These are phyloP conservation scores for Euproctis similis DNA, from an alignment of 2,888 invertebrate species.

Conservation along the genomic window DNA sequence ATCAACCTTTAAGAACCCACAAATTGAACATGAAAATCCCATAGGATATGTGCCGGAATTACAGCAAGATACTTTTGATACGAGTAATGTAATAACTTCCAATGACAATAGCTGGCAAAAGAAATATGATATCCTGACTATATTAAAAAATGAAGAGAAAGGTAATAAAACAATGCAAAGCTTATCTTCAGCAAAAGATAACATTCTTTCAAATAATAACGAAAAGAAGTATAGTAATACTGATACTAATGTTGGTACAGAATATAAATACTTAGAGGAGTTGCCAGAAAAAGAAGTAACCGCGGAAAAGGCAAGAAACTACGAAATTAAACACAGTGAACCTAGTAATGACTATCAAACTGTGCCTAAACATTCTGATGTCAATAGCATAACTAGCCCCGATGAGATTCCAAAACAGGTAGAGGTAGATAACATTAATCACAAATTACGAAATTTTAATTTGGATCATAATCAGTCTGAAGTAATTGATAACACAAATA, in stretches of 20 bases:
- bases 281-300: constrained; percentile 30
- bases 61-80: constrained; percentile 1
- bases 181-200: neutral
- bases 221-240: neutral
- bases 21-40: constrained; percentile 11
- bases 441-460: constrained; percentile 10
- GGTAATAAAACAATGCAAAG: constrained; percentile 13
- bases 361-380: neutral
- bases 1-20: constrained; percentile 19
- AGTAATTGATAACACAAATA: neutral
- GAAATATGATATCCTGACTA: constrained; percentile 60
- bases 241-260: neutral
- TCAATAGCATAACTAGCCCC: neutral
- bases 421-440: constrained; percentile 7
- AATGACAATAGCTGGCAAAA: constrained; percentile 56
- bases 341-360: neutral
- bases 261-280: constrained; percentile 18
- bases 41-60: neutral
- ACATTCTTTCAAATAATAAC: neutral
- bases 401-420: neutral
- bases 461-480: constrained; percentile 10
- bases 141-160: constrained; percentile 47
- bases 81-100: constrained; percentile 5
- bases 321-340: constrained; percentile 3
- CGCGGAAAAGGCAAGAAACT: constrained; percentile 7